phyloP scores from a whole-genome alignment of 2,888 invertebrate genomes.

The Serrognathus titanus region DNA sequence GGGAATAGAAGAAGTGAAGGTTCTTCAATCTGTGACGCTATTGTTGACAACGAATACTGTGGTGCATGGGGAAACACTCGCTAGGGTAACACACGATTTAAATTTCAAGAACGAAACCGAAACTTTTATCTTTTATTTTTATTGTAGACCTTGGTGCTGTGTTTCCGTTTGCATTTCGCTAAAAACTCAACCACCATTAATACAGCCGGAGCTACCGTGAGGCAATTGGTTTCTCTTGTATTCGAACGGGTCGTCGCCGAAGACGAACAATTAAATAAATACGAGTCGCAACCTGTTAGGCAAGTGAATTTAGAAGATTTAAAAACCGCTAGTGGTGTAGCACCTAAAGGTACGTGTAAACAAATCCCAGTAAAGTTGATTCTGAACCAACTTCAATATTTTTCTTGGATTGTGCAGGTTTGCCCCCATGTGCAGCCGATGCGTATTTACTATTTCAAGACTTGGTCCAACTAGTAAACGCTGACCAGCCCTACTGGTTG shows the following conservation, averaged over 20 bases:
- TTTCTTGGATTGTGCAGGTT: slow-evolving; percentile 42
- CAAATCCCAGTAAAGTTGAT: too few species aligned
- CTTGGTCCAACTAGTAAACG: slow-evolving; percentile 93
- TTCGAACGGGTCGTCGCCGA: slow-evolving; percentile 82
- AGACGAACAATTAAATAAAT: slow-evolving; percentile 53
- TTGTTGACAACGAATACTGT: slow-evolving; percentile 92
- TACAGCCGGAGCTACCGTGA: slow-evolving; percentile 95
- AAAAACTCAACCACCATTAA: slow-evolving; percentile 94
- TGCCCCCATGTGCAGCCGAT: slow-evolving; percentile 86
- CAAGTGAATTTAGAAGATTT: slow-evolving; percentile 75
- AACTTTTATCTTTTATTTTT: too few species aligned
- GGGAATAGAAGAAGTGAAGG: slow-evolving; percentile 93
- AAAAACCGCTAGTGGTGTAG: slow-evolving; percentile 69
- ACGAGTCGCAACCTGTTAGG: slow-evolving; percentile 31
- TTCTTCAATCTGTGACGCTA: slow-evolving; percentile 92
- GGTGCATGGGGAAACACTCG: slow-evolving; percentile 90
- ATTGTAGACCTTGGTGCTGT: slow-evolving; percentile 81
- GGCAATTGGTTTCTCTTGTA: slow-evolving; percentile 89
- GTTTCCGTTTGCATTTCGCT: slow-evolving; percentile 94
- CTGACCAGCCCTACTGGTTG: slow-evolving; percentile 94
- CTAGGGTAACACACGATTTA: slow-evolving; percentile 64
- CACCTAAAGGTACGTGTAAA: slow-evolving; percentile 67
- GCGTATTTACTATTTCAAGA: slow-evolving; percentile 97
- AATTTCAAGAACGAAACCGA: background rate
- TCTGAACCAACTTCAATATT: background rate